A percentile compares a stretch with the other conserved stretches of the same genome.
These are phyloP conservation scores for Caenorhabditis japonica DNA, from an alignment of 2,888 invertebrate genomes.

Conservation along the genomic window DNA sequence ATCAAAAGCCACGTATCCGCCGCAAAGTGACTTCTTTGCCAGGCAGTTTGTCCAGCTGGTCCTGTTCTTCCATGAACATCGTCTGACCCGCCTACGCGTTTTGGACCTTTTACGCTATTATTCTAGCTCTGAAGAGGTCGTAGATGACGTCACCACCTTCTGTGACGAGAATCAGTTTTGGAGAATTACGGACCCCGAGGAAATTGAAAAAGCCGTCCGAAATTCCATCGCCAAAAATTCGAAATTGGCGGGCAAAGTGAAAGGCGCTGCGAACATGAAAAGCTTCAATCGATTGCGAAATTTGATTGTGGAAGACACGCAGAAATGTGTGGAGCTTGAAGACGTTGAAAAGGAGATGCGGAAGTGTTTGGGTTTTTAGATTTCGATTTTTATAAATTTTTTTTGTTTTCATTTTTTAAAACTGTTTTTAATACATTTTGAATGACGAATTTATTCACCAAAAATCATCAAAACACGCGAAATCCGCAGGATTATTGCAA, in stretches of 20 bases:
- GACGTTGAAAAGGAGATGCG: slow-evolving; percentile 51
- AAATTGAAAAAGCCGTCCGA: slow-evolving; percentile 30
- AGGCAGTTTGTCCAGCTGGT: slow-evolving; percentile 51
- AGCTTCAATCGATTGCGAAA: slow-evolving; percentile 63
- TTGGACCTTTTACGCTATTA: slow-evolving; percentile 59
- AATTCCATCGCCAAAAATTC: slow-evolving; percentile 24
- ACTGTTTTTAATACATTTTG: too few species aligned
- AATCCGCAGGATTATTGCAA: too few species aligned
- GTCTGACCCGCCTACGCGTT: slow-evolving; percentile 57
- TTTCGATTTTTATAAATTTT: not conserved
- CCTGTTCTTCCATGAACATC: slow-evolving; percentile 3
- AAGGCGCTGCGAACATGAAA: slow-evolving; percentile 52
- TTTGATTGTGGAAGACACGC: slow-evolving; percentile 49
- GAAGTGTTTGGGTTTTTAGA: not conserved
- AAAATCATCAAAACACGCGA: too few species aligned
- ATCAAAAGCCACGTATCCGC: slow-evolving; percentile 57
- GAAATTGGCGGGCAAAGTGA: slow-evolving; percentile 37
- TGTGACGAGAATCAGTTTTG: slow-evolving; percentile 48
- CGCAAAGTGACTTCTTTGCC: slow-evolving; percentile 48
- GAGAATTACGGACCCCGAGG: slow-evolving; percentile 42
- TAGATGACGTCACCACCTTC: slow-evolving; percentile 33
- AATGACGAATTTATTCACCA: too few species aligned
- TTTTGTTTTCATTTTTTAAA: too few species aligned
- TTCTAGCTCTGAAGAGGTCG: slow-evolving; percentile 16
- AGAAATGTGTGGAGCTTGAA: slow-evolving; percentile 64